Evolutionary conservation across 2,797 vertebrate species (phyloP).

Genomic region (Rhinoraja longicauda): DNA sequence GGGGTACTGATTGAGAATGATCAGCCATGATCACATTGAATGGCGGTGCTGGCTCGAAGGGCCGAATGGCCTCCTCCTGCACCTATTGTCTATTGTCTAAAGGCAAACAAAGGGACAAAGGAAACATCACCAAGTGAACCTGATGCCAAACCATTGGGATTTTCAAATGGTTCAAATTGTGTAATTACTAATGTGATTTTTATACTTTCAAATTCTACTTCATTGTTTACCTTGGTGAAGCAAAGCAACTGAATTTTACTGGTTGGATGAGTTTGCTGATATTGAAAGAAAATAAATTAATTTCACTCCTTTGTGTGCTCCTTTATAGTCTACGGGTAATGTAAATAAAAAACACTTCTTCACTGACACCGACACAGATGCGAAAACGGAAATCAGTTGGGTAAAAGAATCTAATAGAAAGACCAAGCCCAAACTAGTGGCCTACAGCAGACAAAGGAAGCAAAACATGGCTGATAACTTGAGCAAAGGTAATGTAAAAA

Average conservation of each 20-base stretch:
- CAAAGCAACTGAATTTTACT: neutral
- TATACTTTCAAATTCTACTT: neutral
- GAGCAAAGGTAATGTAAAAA: slow-evolving; percentile 51
- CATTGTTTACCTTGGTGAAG: neutral
- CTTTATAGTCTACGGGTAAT: slow-evolving; percentile 47
- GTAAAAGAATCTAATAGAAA: slow-evolving; percentile 66
- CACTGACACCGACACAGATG: slow-evolving; percentile 82
- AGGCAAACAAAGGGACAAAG: too few species aligned
- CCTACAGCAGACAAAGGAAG: slow-evolving; percentile 67
- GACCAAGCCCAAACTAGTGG: slow-evolving; percentile 64
- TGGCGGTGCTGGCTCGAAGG: too few species aligned
- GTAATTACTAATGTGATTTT: too few species aligned
- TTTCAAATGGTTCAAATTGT: too few species aligned
- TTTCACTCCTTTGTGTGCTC: neutral
- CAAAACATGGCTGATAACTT: slow-evolving; percentile 40
- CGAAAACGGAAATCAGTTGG: slow-evolving; percentile 74
- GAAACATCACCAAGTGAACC: too few species aligned
- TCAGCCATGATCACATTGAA: too few species aligned
- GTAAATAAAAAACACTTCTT: slow-evolving; percentile 72
- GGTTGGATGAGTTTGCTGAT: neutral
- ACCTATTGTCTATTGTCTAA: too few species aligned
- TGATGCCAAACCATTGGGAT: too few species aligned
- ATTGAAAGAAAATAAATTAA: neutral
- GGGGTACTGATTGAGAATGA: too few species aligned
- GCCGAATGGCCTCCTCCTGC: too few species aligned